A percentile compares a stretch with the other conserved stretches of the same genome.
Conservation (phyloP, 2,797 vertebrate genomes). For the Taeniopygia guttata region DNA sequence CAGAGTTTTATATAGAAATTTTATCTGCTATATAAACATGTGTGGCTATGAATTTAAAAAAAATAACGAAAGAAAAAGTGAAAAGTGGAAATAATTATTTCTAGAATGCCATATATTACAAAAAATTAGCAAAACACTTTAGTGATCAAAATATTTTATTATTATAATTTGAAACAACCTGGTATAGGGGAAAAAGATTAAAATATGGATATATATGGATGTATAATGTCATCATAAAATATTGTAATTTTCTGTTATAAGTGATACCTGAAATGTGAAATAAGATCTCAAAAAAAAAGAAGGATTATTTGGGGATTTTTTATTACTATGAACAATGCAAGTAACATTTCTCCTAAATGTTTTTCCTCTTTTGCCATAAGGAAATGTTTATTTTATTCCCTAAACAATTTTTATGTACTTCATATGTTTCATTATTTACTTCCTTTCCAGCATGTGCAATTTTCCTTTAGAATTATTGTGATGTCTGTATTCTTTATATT, state of each 20-base stretch:
- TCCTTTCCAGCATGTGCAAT: not conserved
- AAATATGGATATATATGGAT: not conserved
- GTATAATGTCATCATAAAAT: not conserved
- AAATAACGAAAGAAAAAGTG: fast-evolving
- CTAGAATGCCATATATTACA: not conserved
- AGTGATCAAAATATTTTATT: not conserved
- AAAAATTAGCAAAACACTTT: not conserved
- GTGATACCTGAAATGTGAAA: not conserved
- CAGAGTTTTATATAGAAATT: not conserved
- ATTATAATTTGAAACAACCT: not conserved
- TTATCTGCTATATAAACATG: not conserved
- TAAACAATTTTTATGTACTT: not conserved
- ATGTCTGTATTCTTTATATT: not conserved
- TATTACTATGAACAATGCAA: not conserved
- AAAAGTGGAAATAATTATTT: not conserved
- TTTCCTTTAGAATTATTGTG: not conserved
- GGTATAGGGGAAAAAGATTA: not conserved
- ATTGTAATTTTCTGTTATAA: not conserved
- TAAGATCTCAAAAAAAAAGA: not conserved
- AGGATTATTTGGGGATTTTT: not conserved
- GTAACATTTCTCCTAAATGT: not conserved
- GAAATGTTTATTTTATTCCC: not conserved
- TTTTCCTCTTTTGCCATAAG: not conserved
- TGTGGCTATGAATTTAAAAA: not conserved
- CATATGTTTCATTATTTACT: not conserved